phyloP scores from a whole-genome alignment of 2,888 invertebrate species.

The Alloscopus bannaensis region DNA sequence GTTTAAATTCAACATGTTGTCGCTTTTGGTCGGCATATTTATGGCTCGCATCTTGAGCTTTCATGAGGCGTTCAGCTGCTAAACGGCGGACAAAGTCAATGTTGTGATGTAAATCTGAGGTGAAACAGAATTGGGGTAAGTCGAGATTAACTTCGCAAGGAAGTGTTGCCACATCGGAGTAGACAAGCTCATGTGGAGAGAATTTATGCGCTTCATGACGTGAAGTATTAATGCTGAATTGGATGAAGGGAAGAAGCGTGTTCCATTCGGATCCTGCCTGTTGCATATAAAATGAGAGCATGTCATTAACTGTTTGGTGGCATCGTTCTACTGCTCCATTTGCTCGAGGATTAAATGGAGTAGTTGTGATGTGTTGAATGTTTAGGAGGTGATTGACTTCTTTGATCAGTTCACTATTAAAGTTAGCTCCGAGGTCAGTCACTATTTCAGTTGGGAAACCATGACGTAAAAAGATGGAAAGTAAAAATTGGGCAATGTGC shows the following conservation, averaged over 20 bases:
- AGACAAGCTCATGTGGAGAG: background rate
- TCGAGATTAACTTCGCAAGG: background rate
- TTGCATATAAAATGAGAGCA: too few species aligned
- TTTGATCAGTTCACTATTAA: background rate
- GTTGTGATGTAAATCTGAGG: background rate
- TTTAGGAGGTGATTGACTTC: too few species aligned
- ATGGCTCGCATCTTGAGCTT: background rate
- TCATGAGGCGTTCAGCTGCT: background rate
- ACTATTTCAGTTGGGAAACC: background rate
- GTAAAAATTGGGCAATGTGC: background rate
- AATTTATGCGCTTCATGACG: background rate
- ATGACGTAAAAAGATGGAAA: background rate
- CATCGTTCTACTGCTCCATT: too few species aligned
- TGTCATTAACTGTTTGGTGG: too few species aligned
- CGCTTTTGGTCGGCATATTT: background rate
- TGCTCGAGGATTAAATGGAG: too few species aligned
- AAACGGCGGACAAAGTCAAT: background rate
- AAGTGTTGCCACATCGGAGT: background rate
- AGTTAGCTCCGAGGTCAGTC: background rate
- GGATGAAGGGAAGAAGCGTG: slow-evolving; percentile 1
- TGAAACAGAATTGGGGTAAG: background rate
- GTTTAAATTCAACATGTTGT: background rate
- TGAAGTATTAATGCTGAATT: background rate
- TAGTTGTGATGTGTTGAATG: too few species aligned
- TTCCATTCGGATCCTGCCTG: too few species aligned